phyloP scores from a whole-genome alignment of 2,888 invertebrate genomes.

The Palloptera scutellata region DNA sequence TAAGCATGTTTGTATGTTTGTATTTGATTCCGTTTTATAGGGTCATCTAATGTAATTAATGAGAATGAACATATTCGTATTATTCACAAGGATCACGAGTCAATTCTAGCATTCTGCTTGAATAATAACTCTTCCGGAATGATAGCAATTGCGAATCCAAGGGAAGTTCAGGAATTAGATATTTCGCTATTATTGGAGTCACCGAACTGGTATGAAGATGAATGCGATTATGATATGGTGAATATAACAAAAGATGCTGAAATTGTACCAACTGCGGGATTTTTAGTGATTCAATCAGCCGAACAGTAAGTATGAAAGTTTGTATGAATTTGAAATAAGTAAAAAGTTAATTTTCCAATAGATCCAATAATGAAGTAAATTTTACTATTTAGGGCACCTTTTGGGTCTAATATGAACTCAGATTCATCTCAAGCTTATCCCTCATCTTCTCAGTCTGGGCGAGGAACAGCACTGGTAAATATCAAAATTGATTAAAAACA shows the following conservation, averaged over 20 bases:
- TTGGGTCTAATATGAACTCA: constrained; percentile 43
- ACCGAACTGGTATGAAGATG: constrained; percentile 94
- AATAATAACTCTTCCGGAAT: constrained; percentile 88
- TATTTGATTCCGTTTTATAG: constrained; percentile 1
- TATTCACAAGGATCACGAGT: constrained; percentile 98
- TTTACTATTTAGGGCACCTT: constrained; percentile 42
- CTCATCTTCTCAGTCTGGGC: constrained; percentile 73
- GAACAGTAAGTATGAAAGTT: constrained; percentile 51
- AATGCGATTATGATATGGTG: constrained; percentile 95
- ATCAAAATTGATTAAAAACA: too few relatives aligned
- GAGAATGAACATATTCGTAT: constrained; percentile 86
- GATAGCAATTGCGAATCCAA: constrained; percentile 91
- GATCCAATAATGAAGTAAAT: too few relatives aligned
- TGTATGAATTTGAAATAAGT: neutral
- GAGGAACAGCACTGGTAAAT: constrained; percentile 87
- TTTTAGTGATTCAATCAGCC: constrained; percentile 85
- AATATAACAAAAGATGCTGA: constrained; percentile 81
- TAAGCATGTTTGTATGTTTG: too few relatives aligned
- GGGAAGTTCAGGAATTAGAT: constrained; percentile 98
- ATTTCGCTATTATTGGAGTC: constrained; percentile 90
- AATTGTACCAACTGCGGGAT: constrained; percentile 79
- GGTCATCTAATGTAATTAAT: constrained; percentile 27
- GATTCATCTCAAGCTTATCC: constrained; percentile 51
- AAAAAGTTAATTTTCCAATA: too few relatives aligned
- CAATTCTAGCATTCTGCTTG: constrained; percentile 95